Evolutionary conservation across 2,113 vertebrate species (phyloP).

Genomic region (Protobothrops flavoviridis): DNA sequence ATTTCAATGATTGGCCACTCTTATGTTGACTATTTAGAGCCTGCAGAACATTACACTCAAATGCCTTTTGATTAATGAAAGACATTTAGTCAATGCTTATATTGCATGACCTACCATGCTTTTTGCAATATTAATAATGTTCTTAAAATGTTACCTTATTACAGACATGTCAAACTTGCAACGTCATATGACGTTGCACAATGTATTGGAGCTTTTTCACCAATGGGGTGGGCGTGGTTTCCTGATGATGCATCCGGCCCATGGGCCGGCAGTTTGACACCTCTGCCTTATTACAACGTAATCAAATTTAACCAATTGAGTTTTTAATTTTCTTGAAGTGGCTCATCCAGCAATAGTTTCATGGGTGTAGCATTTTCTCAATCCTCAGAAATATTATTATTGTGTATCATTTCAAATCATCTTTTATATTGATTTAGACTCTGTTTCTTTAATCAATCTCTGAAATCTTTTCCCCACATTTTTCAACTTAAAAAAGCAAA

Average conservation of each 20-base stretch:
- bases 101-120: not conserved
- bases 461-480: conserved; percentile 15
- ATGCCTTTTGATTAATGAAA: not conserved
- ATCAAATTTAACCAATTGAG: not conserved
- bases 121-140: not conserved
- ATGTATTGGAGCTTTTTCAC: too few relatives aligned
- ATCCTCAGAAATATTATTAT: conserved; percentile 20
- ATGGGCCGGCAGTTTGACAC: too few relatives aligned
- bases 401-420: conserved; percentile 22
- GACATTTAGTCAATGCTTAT: not conserved
- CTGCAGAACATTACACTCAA: not conserved
- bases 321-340: conserved; percentile 30
- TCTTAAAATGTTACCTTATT: conserved; percentile 27
- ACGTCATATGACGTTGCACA: too few relatives aligned
- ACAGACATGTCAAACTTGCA: not conserved
- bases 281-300: conserved; percentile 13
- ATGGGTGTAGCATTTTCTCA: conserved; percentile 28
- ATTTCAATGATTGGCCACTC: not conserved
- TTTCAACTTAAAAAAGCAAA: conserved; percentile 13
- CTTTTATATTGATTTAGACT: conserved; percentile 44
- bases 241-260: too few relatives aligned
- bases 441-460: conserved; percentile 46
- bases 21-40: not conserved
- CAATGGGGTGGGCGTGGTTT: too few relatives aligned
- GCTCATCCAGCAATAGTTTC: conserved; percentile 10